Evolutionary conservation across 2,113 vertebrate species (phyloP), one percentile per base, ranked within the genome.

Genomic region (Okapia johnstoni): DNA sequence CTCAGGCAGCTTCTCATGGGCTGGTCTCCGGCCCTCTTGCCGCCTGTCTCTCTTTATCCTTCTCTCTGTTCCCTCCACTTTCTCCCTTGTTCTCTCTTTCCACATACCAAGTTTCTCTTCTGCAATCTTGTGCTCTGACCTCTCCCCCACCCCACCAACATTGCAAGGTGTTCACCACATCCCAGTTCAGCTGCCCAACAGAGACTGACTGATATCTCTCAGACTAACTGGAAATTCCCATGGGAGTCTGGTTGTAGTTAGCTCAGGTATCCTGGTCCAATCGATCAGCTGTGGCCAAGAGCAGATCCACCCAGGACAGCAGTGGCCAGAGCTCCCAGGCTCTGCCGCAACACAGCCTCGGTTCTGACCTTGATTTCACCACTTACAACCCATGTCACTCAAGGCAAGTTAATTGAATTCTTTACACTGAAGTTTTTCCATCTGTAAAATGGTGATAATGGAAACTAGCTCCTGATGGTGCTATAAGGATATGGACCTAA

Each of bases 1-100:
- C 60, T 25, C 21, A 0, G 10, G 43, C 61, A 40, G 30, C 86
- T 60, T 36, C 10, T 50, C 15, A 0, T 1, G 5, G 17, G 3
- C 19, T 19, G 26, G 7, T n/a, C 36, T 85, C 85, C 12, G 21
- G 60, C 58, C 54, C 43, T 58, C 7, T 40, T 2, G 4, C 60
- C 30, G 3, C 46, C 55, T 58, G 2, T 36, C 7, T 57, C 23
- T 90, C n/a, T 52, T 61, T 16, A 5, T 21, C 81, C 7, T 73
- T 23, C 25, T 23, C 46, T 55, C 48, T 87, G 28, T 63, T 80
- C 48, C 81, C n/a, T 84, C 66, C 50, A 14, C 54, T 46, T 52
- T 16, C 57, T 52, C 14, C 60, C 58, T 54, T 92, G 13, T 58
- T 46, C 26, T 60, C 19, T 66, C 8, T 88, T 43, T 94, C 11